Conservation (phyloP, 2,888 invertebrate genomes). For the Drosophila neotestacea region DNA sequence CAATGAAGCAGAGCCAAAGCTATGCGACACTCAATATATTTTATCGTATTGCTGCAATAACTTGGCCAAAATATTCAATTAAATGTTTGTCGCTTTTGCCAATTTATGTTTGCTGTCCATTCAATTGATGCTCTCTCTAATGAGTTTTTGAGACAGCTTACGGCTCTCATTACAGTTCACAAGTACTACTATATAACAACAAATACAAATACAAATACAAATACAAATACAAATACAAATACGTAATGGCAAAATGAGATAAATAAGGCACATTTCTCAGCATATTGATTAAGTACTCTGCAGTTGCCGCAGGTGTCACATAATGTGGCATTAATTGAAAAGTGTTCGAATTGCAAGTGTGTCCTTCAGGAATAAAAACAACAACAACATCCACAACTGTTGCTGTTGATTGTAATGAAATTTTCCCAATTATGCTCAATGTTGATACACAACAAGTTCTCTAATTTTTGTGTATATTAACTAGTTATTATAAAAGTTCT, state of each 20-base stretch:
- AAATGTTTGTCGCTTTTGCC: conserved; percentile 59
- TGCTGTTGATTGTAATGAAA: no score
- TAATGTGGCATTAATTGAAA: conserved; percentile 11
- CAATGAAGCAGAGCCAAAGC: conserved; percentile 10
- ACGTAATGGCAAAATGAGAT: conserved; percentile 22
- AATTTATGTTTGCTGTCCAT: conserved; percentile 66
- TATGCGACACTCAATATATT: conserved; percentile 69
- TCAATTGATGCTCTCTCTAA: conserved; percentile 49
- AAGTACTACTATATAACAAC: background rate
- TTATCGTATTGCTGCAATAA: conserved; percentile 67
- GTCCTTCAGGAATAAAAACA: background rate
- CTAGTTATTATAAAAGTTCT: no score
- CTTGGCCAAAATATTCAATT: conserved; percentile 74
- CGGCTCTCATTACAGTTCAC: conserved; percentile 22
- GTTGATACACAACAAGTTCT: no score
- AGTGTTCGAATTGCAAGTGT: background rate
- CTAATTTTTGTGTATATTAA: no score
- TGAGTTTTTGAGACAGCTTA: conserved; percentile 56
- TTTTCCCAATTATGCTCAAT: no score
- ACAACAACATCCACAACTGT: no score
- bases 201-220: background rate
- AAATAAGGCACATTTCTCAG: conserved; percentile 18
- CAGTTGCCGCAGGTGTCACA: conserved; percentile 18
- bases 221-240: background rate
- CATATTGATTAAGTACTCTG: conserved; percentile 61